Evolutionary conservation across 2,888 invertebrate species (phyloP), one percentile per base, ranked within the genome.

Genomic region (Epistrophe grossulariae): DNA sequence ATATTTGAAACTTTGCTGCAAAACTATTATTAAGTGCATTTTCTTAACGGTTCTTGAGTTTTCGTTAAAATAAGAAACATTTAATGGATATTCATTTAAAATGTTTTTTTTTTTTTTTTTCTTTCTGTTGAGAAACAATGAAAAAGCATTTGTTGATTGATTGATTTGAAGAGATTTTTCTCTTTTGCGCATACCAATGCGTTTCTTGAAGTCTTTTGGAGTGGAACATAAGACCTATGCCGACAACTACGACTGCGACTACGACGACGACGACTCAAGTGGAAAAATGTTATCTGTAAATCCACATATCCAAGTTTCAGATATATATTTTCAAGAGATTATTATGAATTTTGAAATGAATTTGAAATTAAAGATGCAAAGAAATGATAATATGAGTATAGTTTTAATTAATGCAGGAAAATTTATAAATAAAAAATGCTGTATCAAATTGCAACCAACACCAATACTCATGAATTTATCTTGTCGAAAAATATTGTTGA

Each of bases 161-260:
- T 72, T 57, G 72, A 66, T 57, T 73, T 73, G 45, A 64, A 79
- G 13, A 57, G 72, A 73, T 57, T 74, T 74, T 52, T 52, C 62
- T 31, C 62, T 31, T 9, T 79, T 57, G 55, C 31, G 45, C 64
- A 72, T 11, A 11, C 43, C 4, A 28, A 57, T 64, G 38, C 45
- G n/a, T 52, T 80, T 74, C 17, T 73, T 80, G 45, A 35, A 60
- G 52, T 71, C 19, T 55, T 71, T 45, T 72, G 45, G 24, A 74
- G 79, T 80, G 79, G 79, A 68, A 66, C 38, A 38, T 38, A 45
- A 79, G 55, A 52, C 38, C 57, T 50, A 40, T 78, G 82, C 77
- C 82, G 52, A 15, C 82, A 24, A 24, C 24, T 24, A 24, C n/a
- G n/a, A n/a, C n/a, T n/a, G n/a, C n/a, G n/a, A n/a, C n/a, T 24